phyloP scores from a whole-genome alignment of 2,888 invertebrate genomes.

The Suillia variegata region DNA sequence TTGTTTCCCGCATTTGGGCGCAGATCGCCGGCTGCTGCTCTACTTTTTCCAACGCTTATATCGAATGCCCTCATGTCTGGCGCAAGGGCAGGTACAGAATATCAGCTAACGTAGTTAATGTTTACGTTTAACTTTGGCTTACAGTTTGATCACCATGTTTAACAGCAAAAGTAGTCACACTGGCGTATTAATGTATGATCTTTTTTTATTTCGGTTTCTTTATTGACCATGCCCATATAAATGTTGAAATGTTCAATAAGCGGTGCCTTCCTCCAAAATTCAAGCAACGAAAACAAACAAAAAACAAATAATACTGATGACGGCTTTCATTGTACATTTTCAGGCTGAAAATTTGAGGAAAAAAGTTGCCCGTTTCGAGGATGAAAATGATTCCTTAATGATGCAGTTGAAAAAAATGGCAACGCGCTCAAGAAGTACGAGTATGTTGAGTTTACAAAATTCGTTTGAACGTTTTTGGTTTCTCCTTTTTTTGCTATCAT shows the following conservation, averaged over 20 bases:
- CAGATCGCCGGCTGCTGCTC: slow-evolving; percentile 32
- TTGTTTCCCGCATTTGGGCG: slow-evolving; percentile 35
- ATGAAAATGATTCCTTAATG: slow-evolving; percentile 95
- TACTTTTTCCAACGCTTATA: slow-evolving; percentile 50
- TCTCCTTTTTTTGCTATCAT: too few species aligned
- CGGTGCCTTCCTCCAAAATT: background rate
- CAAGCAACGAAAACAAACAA: too few species aligned
- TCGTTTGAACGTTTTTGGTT: too few species aligned
- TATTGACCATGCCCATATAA: too few species aligned
- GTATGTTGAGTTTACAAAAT: slow-evolving; percentile 19
- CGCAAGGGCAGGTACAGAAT: slow-evolving; percentile 42
- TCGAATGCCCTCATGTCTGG: slow-evolving; percentile 46
- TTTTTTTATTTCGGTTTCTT: background rate
- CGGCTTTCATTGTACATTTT: slow-evolving; percentile 24
- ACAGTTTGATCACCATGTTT: slow-evolving; percentile 14
- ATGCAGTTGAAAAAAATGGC: slow-evolving; percentile 97
- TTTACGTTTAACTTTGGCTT: background rate
- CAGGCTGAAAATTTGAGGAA: slow-evolving; percentile 87
- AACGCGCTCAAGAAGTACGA: slow-evolving; percentile 81
- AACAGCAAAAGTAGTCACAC: slow-evolving; percentile 1
- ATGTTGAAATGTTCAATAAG: background rate
- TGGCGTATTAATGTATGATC: too few species aligned
- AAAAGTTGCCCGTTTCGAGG: slow-evolving; percentile 90
- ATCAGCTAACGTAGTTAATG: background rate
- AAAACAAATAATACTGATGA: too few species aligned